A percentile compares a stretch with the other conserved stretches of the same genome.
Conservation (phyloP, 2,888 invertebrate genomes). For the Epistrophe eligans region DNA sequence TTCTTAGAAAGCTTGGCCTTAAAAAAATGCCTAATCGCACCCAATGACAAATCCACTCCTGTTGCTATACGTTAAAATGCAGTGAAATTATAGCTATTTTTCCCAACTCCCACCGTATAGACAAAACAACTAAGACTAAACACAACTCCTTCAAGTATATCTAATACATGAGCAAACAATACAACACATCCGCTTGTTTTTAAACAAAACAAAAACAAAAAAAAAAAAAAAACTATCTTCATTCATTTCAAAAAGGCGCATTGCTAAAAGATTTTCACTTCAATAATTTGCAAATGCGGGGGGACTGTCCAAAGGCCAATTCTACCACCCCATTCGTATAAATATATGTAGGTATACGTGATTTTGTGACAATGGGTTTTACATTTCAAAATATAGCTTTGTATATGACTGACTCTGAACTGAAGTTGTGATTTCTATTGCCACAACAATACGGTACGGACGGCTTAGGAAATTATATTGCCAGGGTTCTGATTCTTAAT, state of each 20-base stretch:
- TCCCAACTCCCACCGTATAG: constrained; percentile 57
- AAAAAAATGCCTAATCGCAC: not conserved
- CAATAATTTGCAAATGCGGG: constrained; percentile 54
- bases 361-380: constrained; percentile 59
- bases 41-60: not conserved
- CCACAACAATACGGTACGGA: not conserved
- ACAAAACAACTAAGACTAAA: constrained; percentile 52
- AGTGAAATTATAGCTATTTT: constrained; percentile 34
- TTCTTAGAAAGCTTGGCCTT: not conserved
- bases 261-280: constrained; percentile 64
- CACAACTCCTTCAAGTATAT: constrained; percentile 57
- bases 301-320: constrained; percentile 38
- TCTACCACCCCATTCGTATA: constrained; percentile 1
- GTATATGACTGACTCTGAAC: not conserved
- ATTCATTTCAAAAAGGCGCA: not conserved
- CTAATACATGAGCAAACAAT: constrained; percentile 62
- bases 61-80: constrained; percentile 16
- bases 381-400: constrained; percentile 55
- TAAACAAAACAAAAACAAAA: no score
- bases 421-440: constrained; percentile 15
- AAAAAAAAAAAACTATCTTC: not conserved
- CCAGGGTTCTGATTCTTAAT: constrained; percentile 17
- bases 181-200: constrained; percentile 48
- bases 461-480: not conserved
- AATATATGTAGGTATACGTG: not conserved